Conservation (phyloP, 2,113 vertebrate genomes). For the Paradisaea rubra region DNA sequence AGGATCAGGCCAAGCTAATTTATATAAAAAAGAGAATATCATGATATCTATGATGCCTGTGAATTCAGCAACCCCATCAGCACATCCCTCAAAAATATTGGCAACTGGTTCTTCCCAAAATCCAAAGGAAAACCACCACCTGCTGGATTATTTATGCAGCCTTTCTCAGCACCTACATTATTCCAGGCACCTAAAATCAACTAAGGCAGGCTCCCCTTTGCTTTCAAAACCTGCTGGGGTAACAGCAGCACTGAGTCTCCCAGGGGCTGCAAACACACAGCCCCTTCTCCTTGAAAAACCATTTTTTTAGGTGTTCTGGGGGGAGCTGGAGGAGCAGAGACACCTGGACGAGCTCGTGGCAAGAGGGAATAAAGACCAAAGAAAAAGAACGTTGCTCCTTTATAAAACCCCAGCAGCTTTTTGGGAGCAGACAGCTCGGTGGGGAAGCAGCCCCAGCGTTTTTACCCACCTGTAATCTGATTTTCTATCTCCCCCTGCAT, state of each 20-base stretch:
- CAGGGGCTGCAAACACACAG: background rate
- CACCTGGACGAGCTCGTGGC: accelerated
- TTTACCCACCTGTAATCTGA: slow-evolving; percentile 90
- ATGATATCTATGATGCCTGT: background rate
- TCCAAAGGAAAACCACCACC: background rate
- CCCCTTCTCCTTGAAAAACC: background rate
- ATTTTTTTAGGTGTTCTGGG: background rate
- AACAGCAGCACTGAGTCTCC: background rate
- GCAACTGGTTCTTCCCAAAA: background rate
- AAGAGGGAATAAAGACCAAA: background rate
- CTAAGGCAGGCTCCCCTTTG: background rate
- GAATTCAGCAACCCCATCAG: background rate
- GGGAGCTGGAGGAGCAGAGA: background rate
- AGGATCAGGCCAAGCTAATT: background rate
- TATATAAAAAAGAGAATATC: background rate
- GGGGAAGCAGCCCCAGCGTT: background rate
- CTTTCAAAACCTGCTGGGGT: background rate
- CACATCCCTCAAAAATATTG: background rate
- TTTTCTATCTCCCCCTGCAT: slow-evolving; percentile 99
- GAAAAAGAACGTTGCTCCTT: accelerated
- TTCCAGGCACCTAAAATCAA: background rate
- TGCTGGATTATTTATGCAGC: background rate
- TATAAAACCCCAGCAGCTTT: background rate
- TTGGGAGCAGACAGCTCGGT: background rate
- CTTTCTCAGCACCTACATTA: background rate